phyloP scores from a whole-genome alignment of 2,888 invertebrate genomes.

The Rapana venosa region DNA sequence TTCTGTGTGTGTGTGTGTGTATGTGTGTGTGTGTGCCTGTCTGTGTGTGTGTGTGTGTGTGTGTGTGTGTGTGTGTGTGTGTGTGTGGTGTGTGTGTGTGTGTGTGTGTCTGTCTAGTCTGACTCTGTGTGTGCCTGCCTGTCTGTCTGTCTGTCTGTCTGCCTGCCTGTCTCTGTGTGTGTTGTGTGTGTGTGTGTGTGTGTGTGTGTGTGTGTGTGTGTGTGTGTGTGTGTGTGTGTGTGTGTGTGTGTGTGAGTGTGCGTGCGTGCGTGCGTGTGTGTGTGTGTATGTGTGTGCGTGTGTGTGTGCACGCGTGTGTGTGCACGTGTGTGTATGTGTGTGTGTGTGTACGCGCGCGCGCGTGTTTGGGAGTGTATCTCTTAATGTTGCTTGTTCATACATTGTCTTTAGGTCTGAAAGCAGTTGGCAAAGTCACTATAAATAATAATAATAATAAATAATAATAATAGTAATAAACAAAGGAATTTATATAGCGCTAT shows the following conservation, averaged over 20 bases:
- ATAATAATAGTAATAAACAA: too few relatives aligned
- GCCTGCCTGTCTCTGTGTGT: too few relatives aligned
- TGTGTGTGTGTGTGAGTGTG: slow-evolving; percentile 10
- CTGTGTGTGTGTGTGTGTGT: not conserved
- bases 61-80: not conserved
- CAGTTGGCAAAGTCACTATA: too few relatives aligned
- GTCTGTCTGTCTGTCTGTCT: not conserved
- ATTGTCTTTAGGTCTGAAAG: too few relatives aligned
- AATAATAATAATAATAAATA: too few relatives aligned
- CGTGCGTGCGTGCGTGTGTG: slow-evolving; percentile 22
- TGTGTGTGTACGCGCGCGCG: slow-evolving; percentile 15
- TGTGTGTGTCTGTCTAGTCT: not conserved
- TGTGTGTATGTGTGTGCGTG: slow-evolving; percentile 4
- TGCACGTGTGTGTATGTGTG: slow-evolving; percentile 24
- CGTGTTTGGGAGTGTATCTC: not conserved
- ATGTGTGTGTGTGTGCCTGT: not conserved
- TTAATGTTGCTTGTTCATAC: too few relatives aligned
- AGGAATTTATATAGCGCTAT: too few relatives aligned
- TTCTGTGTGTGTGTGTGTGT: slow-evolving; percentile 6
- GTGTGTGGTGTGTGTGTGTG: slow-evolving; percentile 1
- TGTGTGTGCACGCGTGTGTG: not conserved
- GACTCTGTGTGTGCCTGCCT: not conserved
- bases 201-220: slow-evolving; percentile 23
- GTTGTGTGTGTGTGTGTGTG: slow-evolving; percentile 16
- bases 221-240: slow-evolving; percentile 29